Conservation (phyloP, 1,140 invertebrate species). For the Venturia canescens region DNA sequence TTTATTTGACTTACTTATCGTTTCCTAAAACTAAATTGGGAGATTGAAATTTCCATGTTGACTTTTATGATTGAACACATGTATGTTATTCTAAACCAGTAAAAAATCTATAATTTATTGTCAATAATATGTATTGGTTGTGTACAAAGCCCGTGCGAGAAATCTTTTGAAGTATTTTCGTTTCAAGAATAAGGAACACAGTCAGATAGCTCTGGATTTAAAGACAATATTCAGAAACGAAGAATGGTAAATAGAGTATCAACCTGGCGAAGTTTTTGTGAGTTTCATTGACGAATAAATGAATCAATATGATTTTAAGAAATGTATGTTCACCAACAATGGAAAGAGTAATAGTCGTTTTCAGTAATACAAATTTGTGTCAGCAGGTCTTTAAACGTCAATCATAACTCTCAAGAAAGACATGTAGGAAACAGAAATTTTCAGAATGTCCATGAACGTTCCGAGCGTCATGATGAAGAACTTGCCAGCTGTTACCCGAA, state of each 20-base stretch:
- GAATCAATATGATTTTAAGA: no score
- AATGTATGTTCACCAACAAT: no score
- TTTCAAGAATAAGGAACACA: neutral
- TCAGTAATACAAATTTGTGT: neutral
- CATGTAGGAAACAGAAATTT: conserved; percentile 53
- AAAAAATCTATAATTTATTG: neutral
- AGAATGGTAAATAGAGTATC: no score
- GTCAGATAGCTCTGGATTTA: no score
- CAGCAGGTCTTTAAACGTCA: conserved; percentile 33
- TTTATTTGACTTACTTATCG: no score
- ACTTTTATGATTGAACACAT: no score
- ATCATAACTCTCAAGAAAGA: conserved; percentile 52
- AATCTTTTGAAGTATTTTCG: neutral
- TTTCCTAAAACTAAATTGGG: no score
- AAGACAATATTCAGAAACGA: no score
- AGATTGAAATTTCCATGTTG: no score
- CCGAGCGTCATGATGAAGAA: conserved; percentile 53
- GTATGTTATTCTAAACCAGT: neutral
- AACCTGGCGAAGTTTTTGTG: no score
- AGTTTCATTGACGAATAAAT: no score
- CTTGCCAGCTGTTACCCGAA: conserved; percentile 54
- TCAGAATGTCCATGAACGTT: conserved; percentile 55
- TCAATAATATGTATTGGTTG: neutral
- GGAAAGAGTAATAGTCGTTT: no score
- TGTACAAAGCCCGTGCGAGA: neutral